Base-by-base conservation (phyloP, 2,113 vertebrate species). In the Cercocebus atys region DNA sequence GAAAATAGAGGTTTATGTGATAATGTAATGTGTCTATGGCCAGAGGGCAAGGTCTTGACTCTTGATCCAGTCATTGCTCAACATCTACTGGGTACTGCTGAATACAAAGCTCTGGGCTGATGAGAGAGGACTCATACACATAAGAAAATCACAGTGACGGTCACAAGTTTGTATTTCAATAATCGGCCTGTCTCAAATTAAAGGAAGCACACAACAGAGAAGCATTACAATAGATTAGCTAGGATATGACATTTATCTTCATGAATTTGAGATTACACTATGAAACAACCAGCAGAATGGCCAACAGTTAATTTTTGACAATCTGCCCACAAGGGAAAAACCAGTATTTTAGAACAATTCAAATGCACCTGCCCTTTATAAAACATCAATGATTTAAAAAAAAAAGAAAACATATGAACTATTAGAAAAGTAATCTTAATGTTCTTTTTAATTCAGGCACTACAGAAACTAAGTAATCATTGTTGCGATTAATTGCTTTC, bases 401-500 rank as follows among this genome's bases (percentile, higher is more conserved):
- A 78, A 7, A 9, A n/a, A 59, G 78, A 7, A 22, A 1, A 32
- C 27, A 32, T 43, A 88, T 79, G 50, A 95, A 70, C 90, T 96
- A 94, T 95, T 91, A 93, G 81, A 97, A 97, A 98, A 96, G 61
- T 84, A 66, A 95, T 96, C 59, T 89, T 97, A 86, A 90, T 84
- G 61, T 84, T 95, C 84, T 97, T 97, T 93, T 97, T 82, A 92
- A 97, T 94, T 94, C 85, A 76, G 73, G 55, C 93, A 85, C 78
- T 61, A 83, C 27, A 72, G 73, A 93, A 91, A 68, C 90, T 95
- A 93, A 90, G 52, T 86, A 87, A 96, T 88, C 93, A 92, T 23
- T 93, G 93, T 93, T 86, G 88, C 81, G 70, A 93, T 96, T 97
- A 95, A 97, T 96, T 95, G 96, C 90, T 95, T 97, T 93, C 95